Conservation (phyloP, 2,888 invertebrate species). For the Sminthurides aquaticus region DNA sequence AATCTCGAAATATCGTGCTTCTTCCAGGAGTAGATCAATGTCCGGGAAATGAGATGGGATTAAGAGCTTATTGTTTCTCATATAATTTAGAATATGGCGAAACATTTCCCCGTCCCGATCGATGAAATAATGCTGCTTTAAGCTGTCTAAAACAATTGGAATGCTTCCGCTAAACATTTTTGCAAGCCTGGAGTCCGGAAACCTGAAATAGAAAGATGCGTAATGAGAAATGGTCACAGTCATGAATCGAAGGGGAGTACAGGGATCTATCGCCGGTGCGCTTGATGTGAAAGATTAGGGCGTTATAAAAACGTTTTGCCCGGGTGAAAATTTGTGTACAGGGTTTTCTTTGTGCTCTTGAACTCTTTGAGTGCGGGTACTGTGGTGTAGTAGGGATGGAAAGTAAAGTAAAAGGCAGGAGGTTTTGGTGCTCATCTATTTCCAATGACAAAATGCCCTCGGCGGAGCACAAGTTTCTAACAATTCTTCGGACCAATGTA, state of each 20-base stretch:
- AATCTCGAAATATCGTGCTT: conserved; percentile 84
- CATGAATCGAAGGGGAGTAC: not conserved
- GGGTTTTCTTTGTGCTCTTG: no score
- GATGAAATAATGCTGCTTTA: conserved; percentile 98
- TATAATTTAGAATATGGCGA: conserved; percentile 91
- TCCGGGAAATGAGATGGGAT: conserved; percentile 81
- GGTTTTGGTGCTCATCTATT: conserved; percentile 41
- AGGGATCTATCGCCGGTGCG: not conserved
- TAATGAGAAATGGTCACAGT: conserved; percentile 3
- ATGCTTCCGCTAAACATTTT: conserved; percentile 91
- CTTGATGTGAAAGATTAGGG: no score
- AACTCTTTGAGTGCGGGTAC: no score
- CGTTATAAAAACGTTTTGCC: no score
- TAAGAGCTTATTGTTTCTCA: conserved; percentile 80
- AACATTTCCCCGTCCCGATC: conserved; percentile 98
- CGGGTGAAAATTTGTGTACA: no score
- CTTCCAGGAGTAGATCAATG: conserved; percentile 77
- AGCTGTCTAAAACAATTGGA: conserved; percentile 87
- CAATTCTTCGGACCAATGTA: conserved; percentile 27
- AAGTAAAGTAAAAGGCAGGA: no score
- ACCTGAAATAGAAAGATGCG: conserved; percentile 60
- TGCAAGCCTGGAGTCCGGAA: conserved; percentile 82
- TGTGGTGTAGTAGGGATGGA: no score
- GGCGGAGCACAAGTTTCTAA: conserved; percentile 41
- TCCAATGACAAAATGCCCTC: conserved; percentile 43